Conservation (phyloP, 2,888 invertebrate species). For the Epirrhoe alternata region DNA sequence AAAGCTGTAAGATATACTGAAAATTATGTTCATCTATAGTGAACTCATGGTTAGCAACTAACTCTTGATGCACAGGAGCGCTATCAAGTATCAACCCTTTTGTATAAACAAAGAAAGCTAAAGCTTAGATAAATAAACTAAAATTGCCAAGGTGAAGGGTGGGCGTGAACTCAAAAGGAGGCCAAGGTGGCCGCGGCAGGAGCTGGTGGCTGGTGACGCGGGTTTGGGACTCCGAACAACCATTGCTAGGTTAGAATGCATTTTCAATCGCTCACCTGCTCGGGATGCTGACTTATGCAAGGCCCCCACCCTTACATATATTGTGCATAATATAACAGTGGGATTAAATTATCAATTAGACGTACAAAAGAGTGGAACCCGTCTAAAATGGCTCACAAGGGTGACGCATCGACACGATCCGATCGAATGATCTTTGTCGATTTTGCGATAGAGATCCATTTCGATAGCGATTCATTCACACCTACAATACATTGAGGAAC, state of each 20-base stretch:
- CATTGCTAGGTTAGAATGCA: constrained; percentile 32
- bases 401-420: constrained; percentile 85
- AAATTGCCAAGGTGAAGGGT: neutral
- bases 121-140: neutral
- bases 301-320: neutral
- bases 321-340: constrained; percentile 1
- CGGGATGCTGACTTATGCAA: neutral
- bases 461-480: constrained; percentile 41
- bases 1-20: neutral
- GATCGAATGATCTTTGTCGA: constrained; percentile 74
- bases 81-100: neutral
- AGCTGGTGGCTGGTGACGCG: constrained; percentile 6
- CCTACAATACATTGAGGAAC: constrained; percentile 45
- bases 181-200: neutral
- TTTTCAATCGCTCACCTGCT: constrained; percentile 2
- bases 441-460: constrained; percentile 49
- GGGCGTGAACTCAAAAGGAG: neutral
- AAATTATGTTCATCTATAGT: neutral
- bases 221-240: constrained; percentile 11
- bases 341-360: neutral
- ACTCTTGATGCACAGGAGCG: neutral
- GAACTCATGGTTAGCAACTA: neutral
- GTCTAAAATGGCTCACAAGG: constrained; percentile 82
- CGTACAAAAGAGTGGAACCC: constrained; percentile 64
- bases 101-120: neutral